Conservation (phyloP, 2,888 invertebrate species). For the Helicoverpa assulta region DNA sequence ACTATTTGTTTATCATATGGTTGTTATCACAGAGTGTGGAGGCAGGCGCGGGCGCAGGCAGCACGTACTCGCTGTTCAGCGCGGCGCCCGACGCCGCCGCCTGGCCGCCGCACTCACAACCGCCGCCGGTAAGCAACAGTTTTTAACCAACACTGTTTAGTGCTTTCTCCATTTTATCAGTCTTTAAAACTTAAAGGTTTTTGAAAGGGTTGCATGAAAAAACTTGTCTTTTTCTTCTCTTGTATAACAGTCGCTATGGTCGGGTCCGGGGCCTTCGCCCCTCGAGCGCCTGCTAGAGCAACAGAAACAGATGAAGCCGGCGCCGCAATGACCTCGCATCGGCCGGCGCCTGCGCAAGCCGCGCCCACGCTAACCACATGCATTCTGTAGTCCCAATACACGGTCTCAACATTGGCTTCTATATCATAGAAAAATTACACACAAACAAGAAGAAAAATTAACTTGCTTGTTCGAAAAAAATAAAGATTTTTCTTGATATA, state of each 20-base stretch:
- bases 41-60: conserved; percentile 66
- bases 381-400: background rate
- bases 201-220: too few species aligned
- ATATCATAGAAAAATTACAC: conserved; percentile 12
- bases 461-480: conserved; percentile 9
- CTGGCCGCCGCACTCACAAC: conserved; percentile 71
- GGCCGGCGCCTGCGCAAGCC: conserved; percentile 9
- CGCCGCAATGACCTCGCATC: conserved; percentile 73
- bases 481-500: conserved; percentile 11
- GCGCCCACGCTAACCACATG: conserved; percentile 7
- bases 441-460: conserved; percentile 5
- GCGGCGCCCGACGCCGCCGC: conserved; percentile 79
- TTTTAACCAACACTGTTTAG: too few species aligned
- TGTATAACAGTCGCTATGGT: conserved; percentile 92
- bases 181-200: too few species aligned
- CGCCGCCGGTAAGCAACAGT: conserved; percentile 69
- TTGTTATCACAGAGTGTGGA: conserved; percentile 42
- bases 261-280: conserved; percentile 94
- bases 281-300: conserved; percentile 95
- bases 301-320: conserved; percentile 92
- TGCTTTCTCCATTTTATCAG: too few species aligned
- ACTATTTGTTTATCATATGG: background rate
- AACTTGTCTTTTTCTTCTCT: background rate
- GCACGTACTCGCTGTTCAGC: conserved; percentile 90
- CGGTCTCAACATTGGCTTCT: conserved; percentile 10